Conservation (phyloP, 2,888 invertebrate species). For the Arge pagana region DNA sequence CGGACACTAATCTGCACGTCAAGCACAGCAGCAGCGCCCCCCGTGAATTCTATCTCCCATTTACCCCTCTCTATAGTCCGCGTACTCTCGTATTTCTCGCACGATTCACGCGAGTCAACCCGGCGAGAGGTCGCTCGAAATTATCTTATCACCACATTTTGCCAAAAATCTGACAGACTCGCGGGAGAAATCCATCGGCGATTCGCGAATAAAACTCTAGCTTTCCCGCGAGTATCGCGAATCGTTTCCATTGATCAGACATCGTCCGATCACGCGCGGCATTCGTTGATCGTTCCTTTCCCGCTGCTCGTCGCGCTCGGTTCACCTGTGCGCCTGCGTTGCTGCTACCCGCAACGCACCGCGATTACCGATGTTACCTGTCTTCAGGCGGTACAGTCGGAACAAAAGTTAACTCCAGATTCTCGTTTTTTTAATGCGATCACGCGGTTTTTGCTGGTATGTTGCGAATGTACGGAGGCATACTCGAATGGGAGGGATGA, state of each 20-base stretch:
- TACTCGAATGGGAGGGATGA: no score
- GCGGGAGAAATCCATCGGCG: no score
- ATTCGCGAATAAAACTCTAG: no score
- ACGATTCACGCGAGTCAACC: no score
- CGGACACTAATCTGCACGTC: conserved; percentile 59
- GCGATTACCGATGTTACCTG: conserved; percentile 42
- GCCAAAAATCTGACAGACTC: no score
- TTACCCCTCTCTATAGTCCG: conserved; percentile 19
- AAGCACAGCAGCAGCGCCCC: conserved; percentile 53
- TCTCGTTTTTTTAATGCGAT: no score
- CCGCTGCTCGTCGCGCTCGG: conserved; percentile 48
- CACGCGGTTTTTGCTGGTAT: no score
- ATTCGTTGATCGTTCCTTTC: conserved; percentile 38
- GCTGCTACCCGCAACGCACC: conserved; percentile 38
- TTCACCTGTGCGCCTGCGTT: conserved; percentile 37
- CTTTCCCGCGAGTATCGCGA: no score
- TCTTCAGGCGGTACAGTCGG: conserved; percentile 40
- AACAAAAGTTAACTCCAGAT: conserved; percentile 26
- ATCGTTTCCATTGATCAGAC: no score
- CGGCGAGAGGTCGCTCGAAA: no score
- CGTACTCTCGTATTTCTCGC: conserved; percentile 31
- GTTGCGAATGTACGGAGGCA: no score
- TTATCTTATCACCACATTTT: no score
- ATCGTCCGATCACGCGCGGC: conserved; percentile 17
- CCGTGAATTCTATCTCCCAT: conserved; percentile 28